Base-by-base conservation (phyloP, 2,888 invertebrate species). In the Branchipolynoe longqiensis region DNA sequence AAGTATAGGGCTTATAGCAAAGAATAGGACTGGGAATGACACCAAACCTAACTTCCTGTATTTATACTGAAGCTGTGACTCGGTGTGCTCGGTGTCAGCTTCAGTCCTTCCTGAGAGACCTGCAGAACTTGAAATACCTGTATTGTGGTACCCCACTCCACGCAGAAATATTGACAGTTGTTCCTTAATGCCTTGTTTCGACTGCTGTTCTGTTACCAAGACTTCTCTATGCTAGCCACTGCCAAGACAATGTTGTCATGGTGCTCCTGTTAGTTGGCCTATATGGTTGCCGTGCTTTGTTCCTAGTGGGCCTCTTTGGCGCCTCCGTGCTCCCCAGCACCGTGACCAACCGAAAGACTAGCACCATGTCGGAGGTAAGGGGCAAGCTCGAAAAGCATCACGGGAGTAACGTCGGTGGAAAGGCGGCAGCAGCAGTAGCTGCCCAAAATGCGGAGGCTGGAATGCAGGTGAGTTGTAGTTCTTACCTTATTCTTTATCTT, bases 301-400 rank as follows among this genome's bases (percentile, higher is more conserved):
- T n/a, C n/a, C n/a, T n/a, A n/a, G n/a, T n/a, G n/a, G n/a, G n/a
- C n/a, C n/a, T n/a, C n/a, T n/a, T n/a, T n/a, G n/a, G n/a, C n/a
- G n/a, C n/a, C 54, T 87, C 89, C 1, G 87, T 87, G 25, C 88
- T 89, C 33, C 90, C 89, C 33, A 88, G 91, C 41, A 87, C 91
- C 86, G 89, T 91, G 54, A 91, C 91, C 85, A 91, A 91, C 89
- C 90, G 92, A 85, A 93, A 93, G 89, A 92, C 91, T 31, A 92
- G 92, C 90, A 91, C 92, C 38, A 86, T 92, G 87, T 90, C 91
- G 84, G 93, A 92, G 86, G 85, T 89, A 69, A 92, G 92, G 86
- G 90, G 90, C 28, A 89, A 89, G 38, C 41, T 48, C 4, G 91
- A 91, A 85, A 91, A 92, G 84, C 90, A 91, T 81, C 90, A 91